Base-by-base conservation (phyloP, 2,888 invertebrate species). In the Dioctria linearis region DNA sequence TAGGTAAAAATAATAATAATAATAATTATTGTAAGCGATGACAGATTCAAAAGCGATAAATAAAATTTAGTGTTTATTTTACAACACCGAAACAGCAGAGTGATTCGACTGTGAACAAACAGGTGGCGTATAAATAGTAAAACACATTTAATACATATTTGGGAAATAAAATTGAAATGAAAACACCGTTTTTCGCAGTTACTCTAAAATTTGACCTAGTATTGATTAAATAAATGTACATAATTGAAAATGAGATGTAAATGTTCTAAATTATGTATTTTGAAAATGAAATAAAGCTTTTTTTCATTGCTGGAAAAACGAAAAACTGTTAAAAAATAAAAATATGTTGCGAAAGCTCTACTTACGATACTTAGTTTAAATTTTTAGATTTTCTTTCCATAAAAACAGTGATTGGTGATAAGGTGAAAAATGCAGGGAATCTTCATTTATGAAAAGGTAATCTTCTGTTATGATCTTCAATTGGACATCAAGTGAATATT, bases 331-430 rank as follows among this genome's bases (percentile, higher is more conserved):
- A 81, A 25, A 59, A 75, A 79, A 78, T 67, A 80, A 82, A 67
- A 81, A 80, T 59, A 73, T 80, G 82, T 82, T 82, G 82, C 80
- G 80, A 63, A 82, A 82, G 82, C 82, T 82, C 80, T 82, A 78
- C 42, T 25, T 49, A 66, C 1, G 5, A 54, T 57, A 61, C 54
- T 81, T 67, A 25, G 54, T 78, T 75, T 79, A 6, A 75, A 59
- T 59, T 75, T 13, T 25, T 25, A 25, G 25, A 71, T 71, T 71
- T 69, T 69, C 46, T 46, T 46, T 46, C 5, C 5, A 46, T 6
- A 46, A 46, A 6, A 46, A 46, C 46, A 2, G 46, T 25, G 25
- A 25, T 2, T 25, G 25, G 25, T 25, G 25, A 25, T 25, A 25
- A 25, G 25, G 25, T 25, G 25, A 25, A 25, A 25, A 25, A 25